These are phyloP conservation scores for Austrofundulus limnaeus DNA, from an alignment of 2,113 vertebrate genomes.

Conservation along the genomic window DNA sequence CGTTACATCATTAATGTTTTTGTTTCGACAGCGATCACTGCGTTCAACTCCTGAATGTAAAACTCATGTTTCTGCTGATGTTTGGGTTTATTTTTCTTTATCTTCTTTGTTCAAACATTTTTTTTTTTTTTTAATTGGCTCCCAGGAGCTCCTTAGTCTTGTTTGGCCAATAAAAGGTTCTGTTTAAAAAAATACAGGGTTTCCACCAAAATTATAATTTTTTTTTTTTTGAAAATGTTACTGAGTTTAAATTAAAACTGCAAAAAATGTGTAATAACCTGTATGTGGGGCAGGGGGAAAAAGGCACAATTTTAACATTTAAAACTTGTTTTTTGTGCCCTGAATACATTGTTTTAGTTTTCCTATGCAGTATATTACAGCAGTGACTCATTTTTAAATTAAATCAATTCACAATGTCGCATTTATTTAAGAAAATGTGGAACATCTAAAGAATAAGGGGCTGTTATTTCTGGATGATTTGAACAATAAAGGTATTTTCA, in stretches of 20 bases:
- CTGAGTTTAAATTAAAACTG: not conserved
- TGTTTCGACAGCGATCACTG: too few species aligned
- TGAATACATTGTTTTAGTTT: not conserved
- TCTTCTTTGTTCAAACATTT: too few species aligned
- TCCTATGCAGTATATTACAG: not conserved
- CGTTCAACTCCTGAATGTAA: slow-evolving; percentile 38
- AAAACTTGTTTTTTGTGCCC: not conserved
- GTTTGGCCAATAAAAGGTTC: not conserved
- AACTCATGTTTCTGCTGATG: slow-evolving; percentile 1
- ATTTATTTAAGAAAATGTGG: too few species aligned
- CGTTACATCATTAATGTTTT: too few species aligned
- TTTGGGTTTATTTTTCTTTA: not conserved
- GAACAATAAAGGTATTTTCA: too few species aligned
- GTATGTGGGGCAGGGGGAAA: not conserved
- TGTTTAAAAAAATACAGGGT: not conserved
- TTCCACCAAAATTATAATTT: too few species aligned
- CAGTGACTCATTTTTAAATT: too few species aligned
- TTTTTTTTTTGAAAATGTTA: not conserved
- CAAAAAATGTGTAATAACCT: not conserved
- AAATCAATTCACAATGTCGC: too few species aligned
- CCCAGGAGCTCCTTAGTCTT: not conserved
- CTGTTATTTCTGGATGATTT: too few species aligned
- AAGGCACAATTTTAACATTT: not conserved
- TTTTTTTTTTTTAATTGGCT: not conserved
- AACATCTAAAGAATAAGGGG: too few species aligned